These are phyloP conservation scores for Amphimedon queenslandica DNA, from an alignment of 37 sponge, comb jelly and placozoan species.

Conservation along the genomic window DNA sequence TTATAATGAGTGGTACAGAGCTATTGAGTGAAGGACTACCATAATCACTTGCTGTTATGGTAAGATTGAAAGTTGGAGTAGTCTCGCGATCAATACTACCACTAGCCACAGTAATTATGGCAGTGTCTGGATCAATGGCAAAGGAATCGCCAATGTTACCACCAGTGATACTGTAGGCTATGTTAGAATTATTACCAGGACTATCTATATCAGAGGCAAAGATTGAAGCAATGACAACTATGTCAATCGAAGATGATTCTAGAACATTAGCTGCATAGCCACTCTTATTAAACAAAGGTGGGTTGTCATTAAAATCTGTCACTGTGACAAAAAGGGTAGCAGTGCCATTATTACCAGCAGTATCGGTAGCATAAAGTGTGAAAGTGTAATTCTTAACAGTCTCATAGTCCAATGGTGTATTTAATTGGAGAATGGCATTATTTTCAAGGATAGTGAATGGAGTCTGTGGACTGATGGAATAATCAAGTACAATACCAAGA, in stretches of 20 bases:
- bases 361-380: constrained; percentile 24
- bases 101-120: constrained; percentile 16
- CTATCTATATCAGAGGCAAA: constrained; percentile 51
- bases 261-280: constrained; percentile 27
- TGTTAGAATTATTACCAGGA: constrained; percentile 17
- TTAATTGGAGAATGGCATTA: constrained; percentile 27
- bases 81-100: constrained; percentile 38
- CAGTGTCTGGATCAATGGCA: constrained; percentile 21
- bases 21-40: constrained; percentile 6
- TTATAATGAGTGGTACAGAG: constrained; percentile 19
- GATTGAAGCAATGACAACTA: constrained; percentile 24
- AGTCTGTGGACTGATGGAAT: constrained; percentile 21
- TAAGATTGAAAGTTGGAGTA: constrained; percentile 14
- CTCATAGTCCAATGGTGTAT: constrained; percentile 44
- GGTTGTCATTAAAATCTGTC: constrained; percentile 61
- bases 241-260: constrained; percentile 35
- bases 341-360: constrained; percentile 7
- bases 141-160: constrained; percentile 11
- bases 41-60: constrained; percentile 26
- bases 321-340: constrained; percentile 36
- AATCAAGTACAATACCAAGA: constrained; percentile 26
- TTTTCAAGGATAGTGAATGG: constrained; percentile 14
- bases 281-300: constrained; percentile 35
- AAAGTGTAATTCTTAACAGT: constrained; percentile 15
- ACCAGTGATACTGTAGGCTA: constrained; percentile 42